These are phyloP conservation scores for Argyresthia albistria DNA, from an alignment of 2,888 invertebrate genomes.

Conservation along the genomic window DNA sequence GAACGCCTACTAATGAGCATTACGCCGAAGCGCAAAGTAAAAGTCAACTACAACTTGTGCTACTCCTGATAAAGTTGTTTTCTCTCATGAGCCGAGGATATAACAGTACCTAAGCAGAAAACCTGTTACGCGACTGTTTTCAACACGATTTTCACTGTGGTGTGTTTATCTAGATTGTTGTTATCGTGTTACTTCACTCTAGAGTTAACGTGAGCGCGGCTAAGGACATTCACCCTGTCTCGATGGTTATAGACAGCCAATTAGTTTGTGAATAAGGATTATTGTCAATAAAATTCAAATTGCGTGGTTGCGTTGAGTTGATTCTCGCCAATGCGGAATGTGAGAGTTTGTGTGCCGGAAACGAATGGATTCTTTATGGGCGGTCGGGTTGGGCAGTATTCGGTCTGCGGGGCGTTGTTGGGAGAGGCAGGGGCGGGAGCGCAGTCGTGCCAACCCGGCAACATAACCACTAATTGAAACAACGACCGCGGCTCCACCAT, in stretches of 20 bases:
- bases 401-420: constrained; percentile 11
- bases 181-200: not conserved
- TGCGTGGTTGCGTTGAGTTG: not conserved
- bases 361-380: constrained; percentile 22
- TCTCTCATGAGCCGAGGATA: not conserved
- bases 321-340: constrained; percentile 2
- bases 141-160: not conserved
- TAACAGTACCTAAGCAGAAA: not conserved
- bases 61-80: not conserved
- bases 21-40: constrained; percentile 5
- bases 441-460: constrained; percentile 47
- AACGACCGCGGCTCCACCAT: constrained; percentile 61
- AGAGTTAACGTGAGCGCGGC: no score
- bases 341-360: constrained; percentile 12
- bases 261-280: no score
- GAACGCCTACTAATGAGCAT: constrained; percentile 14
- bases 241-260: no score
- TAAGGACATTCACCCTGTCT: no score
- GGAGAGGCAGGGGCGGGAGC: constrained; percentile 7
- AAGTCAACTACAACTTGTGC: constrained; percentile 1
- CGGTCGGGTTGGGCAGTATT: constrained; percentile 22
- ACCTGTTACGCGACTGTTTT: not conserved
- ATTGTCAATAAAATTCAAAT: no score
- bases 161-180: not conserved
- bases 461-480: constrained; percentile 71